These are phyloP conservation scores for Timandra comae DNA, from an alignment of 2,888 invertebrate genomes.

Conservation along the genomic window DNA sequence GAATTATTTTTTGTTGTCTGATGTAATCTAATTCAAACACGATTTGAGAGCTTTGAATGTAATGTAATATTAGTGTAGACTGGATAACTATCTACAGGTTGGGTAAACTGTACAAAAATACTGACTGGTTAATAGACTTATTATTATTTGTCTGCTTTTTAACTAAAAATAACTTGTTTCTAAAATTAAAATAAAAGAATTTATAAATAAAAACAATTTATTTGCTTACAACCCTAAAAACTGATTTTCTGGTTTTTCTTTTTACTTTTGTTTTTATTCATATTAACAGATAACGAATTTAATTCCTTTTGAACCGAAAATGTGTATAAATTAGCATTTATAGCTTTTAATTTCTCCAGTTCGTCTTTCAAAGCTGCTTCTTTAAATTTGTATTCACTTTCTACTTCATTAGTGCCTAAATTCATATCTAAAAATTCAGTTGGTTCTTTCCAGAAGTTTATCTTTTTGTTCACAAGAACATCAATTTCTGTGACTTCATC, in stretches of 20 bases:
- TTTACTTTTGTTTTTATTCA: conserved; percentile 40
- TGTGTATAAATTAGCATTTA: conserved; percentile 78
- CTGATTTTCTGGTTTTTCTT: conserved; percentile 26
- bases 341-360: conserved; percentile 69
- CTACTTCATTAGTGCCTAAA: conserved; percentile 31
- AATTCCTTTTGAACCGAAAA: conserved; percentile 68
- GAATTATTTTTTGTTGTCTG: too few relatives aligned
- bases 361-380: conserved; percentile 59
- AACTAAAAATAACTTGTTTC: too few relatives aligned
- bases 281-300: conserved; percentile 26
- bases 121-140: too few relatives aligned
- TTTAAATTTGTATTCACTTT: conserved; percentile 39
- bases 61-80: too few relatives aligned
- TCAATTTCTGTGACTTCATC: conserved; percentile 65
- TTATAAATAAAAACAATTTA: not conserved
- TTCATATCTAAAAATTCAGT: conserved; percentile 22
- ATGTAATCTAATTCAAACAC: too few relatives aligned
- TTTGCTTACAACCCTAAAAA: conserved; percentile 5
- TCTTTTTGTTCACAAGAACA: conserved; percentile 50
- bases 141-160: too few relatives aligned
- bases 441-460: conserved; percentile 55
- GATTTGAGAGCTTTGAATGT: too few relatives aligned
- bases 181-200: too few relatives aligned
- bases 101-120: too few relatives aligned
- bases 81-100: too few relatives aligned